A percentile compares a stretch with the other conserved stretches of the same genome.
phyloP scores from a whole-genome alignment of 2,888 invertebrate genomes.

The Rhamphomyia laevipes region DNA sequence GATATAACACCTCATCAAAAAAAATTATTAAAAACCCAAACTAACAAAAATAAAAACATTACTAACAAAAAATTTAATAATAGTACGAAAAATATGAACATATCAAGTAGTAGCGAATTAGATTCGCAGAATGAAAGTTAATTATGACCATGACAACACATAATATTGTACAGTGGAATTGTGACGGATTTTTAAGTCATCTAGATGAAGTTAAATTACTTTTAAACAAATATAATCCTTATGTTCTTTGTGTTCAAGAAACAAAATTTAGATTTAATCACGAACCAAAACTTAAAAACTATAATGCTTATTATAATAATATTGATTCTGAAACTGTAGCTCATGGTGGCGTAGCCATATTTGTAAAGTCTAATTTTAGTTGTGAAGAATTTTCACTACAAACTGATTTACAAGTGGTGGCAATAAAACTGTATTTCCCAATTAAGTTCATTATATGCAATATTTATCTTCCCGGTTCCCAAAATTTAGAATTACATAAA shows the following conservation, averaged over 20 bases:
- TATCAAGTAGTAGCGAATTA: background rate
- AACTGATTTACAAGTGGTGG: slow-evolving; percentile 3
- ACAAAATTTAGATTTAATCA: background rate
- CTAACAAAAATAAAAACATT: background rate
- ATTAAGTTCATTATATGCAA: background rate
- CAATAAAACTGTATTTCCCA: background rate
- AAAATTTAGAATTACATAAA: background rate
- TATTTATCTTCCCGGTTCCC: background rate
- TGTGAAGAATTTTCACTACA: background rate
- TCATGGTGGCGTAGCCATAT: background rate
- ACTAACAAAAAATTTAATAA: background rate
- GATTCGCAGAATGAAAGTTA: background rate
- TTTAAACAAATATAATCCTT: background rate
- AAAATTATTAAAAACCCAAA: background rate
- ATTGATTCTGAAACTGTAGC: background rate
- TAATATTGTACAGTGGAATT: background rate
- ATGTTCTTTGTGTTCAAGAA: background rate
- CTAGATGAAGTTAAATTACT: background rate
- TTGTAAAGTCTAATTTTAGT: background rate
- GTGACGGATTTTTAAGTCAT: background rate
- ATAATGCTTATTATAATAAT: background rate
- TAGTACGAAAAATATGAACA: no score
- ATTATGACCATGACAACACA: background rate
- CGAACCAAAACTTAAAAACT: background rate
- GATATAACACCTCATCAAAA: background rate